Evolutionary conservation across 2,113 vertebrate species (phyloP).

Genomic region (Cryptotis parvus): DNA sequence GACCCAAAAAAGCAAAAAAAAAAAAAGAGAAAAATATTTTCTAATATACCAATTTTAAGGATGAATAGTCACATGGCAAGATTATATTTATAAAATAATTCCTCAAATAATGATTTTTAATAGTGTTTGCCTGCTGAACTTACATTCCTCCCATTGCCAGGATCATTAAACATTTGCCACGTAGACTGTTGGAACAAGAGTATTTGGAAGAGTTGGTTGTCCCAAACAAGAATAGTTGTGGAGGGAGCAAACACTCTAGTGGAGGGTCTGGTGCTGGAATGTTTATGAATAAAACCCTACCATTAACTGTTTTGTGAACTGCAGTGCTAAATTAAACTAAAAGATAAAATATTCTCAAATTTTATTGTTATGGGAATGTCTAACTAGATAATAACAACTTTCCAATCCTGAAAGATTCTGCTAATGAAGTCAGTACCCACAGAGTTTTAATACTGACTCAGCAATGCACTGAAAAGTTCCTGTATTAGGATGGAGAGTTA

Average conservation of each 20-base stretch:
- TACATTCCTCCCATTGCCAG: slow-evolving; percentile 41
- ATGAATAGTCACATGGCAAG: neutral
- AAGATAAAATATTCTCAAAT: too few relatives aligned
- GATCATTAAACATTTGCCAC: slow-evolving; percentile 15
- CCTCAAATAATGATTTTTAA: slow-evolving; percentile 31
- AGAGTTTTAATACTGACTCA: neutral
- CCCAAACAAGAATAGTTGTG: neutral
- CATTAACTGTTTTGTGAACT: neutral
- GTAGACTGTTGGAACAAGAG: neutral
- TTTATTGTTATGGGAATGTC: too few relatives aligned
- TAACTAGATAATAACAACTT: too few relatives aligned
- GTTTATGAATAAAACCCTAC: too few relatives aligned
- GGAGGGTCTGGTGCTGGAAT: too few relatives aligned
- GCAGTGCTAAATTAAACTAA: too few relatives aligned
- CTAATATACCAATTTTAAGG: neutral
- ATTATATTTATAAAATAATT: slow-evolving; percentile 38
- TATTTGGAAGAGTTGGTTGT: neutral
- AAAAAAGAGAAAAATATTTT: too few relatives aligned
- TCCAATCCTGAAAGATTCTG: too few relatives aligned
- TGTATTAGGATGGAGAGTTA: neutral
- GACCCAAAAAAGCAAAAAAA: too few relatives aligned
- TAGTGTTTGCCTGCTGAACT: neutral
- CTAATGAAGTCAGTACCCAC: too few relatives aligned
- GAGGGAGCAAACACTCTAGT: too few relatives aligned
- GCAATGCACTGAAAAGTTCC: neutral